Conservation (phyloP, 2,888 invertebrate species). For the Papilio protenor region DNA sequence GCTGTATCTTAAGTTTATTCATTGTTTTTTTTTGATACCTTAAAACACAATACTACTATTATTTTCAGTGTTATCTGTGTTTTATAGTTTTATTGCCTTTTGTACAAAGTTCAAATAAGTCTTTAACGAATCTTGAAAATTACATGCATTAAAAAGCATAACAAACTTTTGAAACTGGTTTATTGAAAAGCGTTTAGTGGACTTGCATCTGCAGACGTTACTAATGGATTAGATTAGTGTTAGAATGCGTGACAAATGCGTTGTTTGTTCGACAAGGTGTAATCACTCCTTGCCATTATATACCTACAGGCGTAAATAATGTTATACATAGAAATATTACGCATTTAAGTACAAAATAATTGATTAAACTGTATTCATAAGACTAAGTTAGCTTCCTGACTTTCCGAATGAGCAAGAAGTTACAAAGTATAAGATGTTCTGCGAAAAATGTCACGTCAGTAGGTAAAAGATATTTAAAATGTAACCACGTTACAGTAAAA, state of each 20-base stretch:
- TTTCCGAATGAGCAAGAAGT: background rate
- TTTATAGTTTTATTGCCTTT: background rate
- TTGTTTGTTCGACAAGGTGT: background rate
- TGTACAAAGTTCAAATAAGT: background rate
- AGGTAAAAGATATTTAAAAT: background rate
- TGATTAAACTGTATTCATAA: background rate
- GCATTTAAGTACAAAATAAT: background rate
- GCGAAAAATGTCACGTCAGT: background rate
- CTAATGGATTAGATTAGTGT: conserved; percentile 14
- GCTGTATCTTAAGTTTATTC: background rate
- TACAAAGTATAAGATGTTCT: no score
- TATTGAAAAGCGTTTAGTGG: background rate
- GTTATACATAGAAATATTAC: background rate
- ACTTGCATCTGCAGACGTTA: conserved; percentile 3
- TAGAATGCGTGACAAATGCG: conserved; percentile 13
- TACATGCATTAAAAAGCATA: background rate
- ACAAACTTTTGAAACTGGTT: background rate
- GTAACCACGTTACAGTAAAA: conserved; percentile 11
- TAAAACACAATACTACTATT: no score
- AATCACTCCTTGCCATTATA: conserved; percentile 11
- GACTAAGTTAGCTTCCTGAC: background rate
- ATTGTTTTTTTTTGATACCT: background rate
- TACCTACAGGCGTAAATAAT: background rate
- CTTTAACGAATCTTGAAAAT: background rate
- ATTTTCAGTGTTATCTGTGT: no score